A percentile compares a stretch with the other conserved stretches of the same genome.
Evolutionary conservation across 2,113 vertebrate species (phyloP).

Genomic region (Anarrhichthys ocellatus): DNA sequence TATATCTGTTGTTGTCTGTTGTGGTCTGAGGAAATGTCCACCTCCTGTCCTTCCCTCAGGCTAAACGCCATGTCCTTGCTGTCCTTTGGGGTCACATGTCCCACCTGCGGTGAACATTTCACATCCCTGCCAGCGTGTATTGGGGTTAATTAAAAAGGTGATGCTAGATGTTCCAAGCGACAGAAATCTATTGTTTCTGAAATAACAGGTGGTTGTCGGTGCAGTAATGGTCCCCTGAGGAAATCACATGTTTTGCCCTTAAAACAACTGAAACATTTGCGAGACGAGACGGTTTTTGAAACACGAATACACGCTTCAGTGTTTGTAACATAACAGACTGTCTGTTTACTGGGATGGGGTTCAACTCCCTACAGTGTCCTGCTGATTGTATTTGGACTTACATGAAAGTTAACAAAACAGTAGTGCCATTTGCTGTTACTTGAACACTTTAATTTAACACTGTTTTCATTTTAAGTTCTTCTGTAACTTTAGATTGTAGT

Average conservation of each 20-base stretch:
- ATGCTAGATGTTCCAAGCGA: slow-evolving; percentile 43
- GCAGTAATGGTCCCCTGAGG: slow-evolving; percentile 2
- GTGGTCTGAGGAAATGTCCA: background rate
- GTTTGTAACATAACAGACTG: too few relatives aligned
- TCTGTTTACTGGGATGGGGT: too few relatives aligned
- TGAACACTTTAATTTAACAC: too few relatives aligned
- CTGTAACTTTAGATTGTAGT: too few relatives aligned
- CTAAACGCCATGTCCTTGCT: slow-evolving; percentile 3
- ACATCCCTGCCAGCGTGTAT: slow-evolving; percentile 31
- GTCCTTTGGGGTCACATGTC: slow-evolving; percentile 20
- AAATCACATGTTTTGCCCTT: slow-evolving; percentile 31
- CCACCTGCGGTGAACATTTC: slow-evolving; percentile 38
- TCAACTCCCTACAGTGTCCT: too few relatives aligned
- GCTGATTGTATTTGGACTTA: too few relatives aligned
- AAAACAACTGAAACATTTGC: slow-evolving; percentile 45
- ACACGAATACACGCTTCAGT: too few relatives aligned
- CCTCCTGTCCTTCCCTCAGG: slow-evolving; percentile 6
- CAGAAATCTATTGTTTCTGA: slow-evolving; percentile 26
- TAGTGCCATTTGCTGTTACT: too few relatives aligned
- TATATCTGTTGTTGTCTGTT: background rate
- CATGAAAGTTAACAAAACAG: too few relatives aligned
- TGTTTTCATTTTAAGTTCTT: too few relatives aligned
- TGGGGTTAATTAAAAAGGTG: slow-evolving; percentile 39
- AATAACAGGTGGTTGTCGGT: slow-evolving; percentile 32
- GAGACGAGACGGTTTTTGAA: slow-evolving; percentile 22